Percentiles rank a stretch among this genome's conserved stretches.
Conservation (phyloP, 2,888 invertebrate genomes). For the Agonum fuliginosum region DNA sequence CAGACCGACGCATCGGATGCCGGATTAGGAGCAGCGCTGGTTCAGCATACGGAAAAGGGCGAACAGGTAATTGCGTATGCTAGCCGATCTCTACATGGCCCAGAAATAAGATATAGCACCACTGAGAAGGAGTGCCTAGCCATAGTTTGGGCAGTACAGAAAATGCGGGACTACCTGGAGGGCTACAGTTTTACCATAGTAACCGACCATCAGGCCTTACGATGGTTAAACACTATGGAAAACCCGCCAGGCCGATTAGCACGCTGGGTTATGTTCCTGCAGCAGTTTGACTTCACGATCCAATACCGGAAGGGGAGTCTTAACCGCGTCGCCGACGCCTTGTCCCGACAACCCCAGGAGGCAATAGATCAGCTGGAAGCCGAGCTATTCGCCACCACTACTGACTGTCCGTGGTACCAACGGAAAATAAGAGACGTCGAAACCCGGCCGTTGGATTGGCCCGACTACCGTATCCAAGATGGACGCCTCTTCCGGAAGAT, state of each 20-base stretch:
- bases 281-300: conserved; percentile 61
- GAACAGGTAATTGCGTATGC: conserved; percentile 59
- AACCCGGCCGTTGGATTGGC: not conserved
- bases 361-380: not conserved
- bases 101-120: no score
- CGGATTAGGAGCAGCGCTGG: conserved; percentile 51
- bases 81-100: no score
- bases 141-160: conserved; percentile 58
- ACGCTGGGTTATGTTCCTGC: conserved; percentile 63
- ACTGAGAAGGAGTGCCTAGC: no score
- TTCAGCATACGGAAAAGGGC: conserved; percentile 13
- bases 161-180: conserved; percentile 63
- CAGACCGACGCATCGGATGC: conserved; percentile 55
- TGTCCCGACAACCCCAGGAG: not conserved
- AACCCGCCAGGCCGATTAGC: conserved; percentile 64
- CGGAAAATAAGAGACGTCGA: conserved; percentile 13
- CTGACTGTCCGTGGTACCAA: not conserved
- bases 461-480: conserved; percentile 1
- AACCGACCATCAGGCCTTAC: conserved; percentile 64
- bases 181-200: conserved; percentile 64
- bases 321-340: not conserved
- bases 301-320: not conserved
- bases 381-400: not conserved
- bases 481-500: not conserved
- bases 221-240: conserved; percentile 60